Evolutionary conservation across 2,113 vertebrate species (phyloP).

Genomic region (Pseudorectes ferrugineus): DNA sequence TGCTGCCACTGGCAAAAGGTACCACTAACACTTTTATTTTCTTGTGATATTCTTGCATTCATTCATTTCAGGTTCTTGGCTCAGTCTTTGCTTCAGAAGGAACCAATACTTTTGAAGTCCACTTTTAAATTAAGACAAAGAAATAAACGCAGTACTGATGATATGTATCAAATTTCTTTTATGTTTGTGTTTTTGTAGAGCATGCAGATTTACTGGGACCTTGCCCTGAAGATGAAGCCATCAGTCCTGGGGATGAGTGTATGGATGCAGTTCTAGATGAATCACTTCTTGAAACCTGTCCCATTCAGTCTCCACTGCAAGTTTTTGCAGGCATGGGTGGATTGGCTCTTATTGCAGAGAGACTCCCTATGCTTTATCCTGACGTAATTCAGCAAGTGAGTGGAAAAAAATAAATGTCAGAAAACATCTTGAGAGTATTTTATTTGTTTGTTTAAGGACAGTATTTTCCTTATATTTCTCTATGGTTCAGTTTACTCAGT

Average conservation of each 20-base stretch:
- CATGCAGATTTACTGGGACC: constrained; percentile 88
- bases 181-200: constrained; percentile 68
- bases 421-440: not conserved
- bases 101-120: not conserved
- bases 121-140: not conserved
- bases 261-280: constrained; percentile 89
- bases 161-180: not conserved
- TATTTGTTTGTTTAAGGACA: not conserved
- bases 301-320: constrained; percentile 96
- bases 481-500: not conserved
- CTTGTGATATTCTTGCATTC: not conserved
- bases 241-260: constrained; percentile 87
- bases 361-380: constrained; percentile 97
- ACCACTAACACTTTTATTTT: not conserved
- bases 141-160: not conserved
- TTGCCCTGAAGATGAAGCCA: constrained; percentile 90
- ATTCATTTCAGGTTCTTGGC: not conserved
- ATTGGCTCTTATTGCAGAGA: constrained; percentile 94
- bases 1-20: not conserved
- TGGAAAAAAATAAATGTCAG: not conserved
- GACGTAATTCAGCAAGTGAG: constrained; percentile 97
- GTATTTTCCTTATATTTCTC: not conserved
- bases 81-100: not conserved
- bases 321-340: constrained; percentile 99
- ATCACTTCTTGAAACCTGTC: constrained; percentile 90